These are phyloP conservation scores for Cecropterus lyciades DNA, from an alignment of 1,140 invertebrate species.

Conservation along the genomic window DNA sequence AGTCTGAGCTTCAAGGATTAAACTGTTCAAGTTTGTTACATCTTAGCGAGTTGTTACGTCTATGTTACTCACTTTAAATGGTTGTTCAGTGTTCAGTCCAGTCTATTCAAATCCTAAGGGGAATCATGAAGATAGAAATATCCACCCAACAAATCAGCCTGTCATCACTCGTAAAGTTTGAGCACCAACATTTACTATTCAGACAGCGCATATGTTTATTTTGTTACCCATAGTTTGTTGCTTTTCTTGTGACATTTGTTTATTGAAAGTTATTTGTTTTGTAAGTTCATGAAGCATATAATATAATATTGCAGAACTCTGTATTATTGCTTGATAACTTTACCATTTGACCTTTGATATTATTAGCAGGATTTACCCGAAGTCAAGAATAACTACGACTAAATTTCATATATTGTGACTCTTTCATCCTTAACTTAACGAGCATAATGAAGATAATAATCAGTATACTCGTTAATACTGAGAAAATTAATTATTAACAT, in stretches of 20 bases:
- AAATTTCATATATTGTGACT: no score
- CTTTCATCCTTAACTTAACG: no score
- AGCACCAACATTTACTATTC: constrained; percentile 30
- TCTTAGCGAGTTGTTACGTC: constrained; percentile 40
- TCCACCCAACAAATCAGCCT: constrained; percentile 40
- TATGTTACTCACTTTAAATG: constrained; percentile 47
- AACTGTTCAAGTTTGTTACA: constrained; percentile 42
- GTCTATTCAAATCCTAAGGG: constrained; percentile 40
- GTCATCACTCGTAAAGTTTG: constrained; percentile 38
- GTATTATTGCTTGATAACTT: no score
- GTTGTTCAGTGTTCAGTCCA: constrained; percentile 44
- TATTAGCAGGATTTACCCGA: no score
- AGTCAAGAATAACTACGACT: no score
- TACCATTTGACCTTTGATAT: no score
- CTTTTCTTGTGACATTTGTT: neutral
- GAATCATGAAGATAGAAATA: constrained; percentile 48
- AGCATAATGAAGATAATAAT: no score
- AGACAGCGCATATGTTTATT: constrained; percentile 37
- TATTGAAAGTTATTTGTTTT: neutral
- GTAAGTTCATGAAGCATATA: neutral
- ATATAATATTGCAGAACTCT: no score
- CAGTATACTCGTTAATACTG: no score
- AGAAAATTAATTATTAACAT: no score
- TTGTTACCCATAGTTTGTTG: constrained; percentile 1
- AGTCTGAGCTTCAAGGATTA: constrained; percentile 44